Evolutionary conservation across 2,113 vertebrate genomes (phyloP).

Genomic region (Abramis brama): DNA sequence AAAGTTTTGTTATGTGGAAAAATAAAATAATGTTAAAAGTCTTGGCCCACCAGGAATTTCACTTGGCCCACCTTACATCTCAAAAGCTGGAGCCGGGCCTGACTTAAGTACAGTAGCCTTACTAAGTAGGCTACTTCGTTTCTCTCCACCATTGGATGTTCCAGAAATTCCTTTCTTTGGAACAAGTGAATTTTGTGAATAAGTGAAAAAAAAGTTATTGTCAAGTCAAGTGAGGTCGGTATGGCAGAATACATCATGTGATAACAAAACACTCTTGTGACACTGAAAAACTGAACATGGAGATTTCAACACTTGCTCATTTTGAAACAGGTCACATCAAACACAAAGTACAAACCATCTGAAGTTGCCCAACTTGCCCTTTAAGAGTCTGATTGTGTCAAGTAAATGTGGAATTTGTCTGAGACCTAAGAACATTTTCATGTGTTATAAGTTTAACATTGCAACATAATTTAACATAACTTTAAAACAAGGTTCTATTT

Average conservation of each 20-base stretch:
- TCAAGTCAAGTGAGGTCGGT: not conserved
- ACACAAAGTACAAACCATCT: not conserved
- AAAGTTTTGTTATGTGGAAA: no score
- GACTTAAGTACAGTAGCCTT: no score
- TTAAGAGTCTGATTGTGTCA: not conserved
- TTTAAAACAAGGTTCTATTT: not conserved
- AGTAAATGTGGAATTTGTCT: not conserved
- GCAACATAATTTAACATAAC: not conserved
- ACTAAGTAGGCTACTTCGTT: no score
- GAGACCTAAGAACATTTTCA: not conserved
- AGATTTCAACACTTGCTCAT: not conserved
- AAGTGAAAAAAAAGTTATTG: not conserved
- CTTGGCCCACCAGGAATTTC: no score
- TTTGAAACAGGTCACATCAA: not conserved
- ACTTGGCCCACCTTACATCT: no score
- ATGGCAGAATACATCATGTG: not conserved
- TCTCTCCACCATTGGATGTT: no score
- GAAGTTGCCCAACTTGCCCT: not conserved
- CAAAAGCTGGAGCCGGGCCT: no score
- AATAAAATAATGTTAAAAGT: no score
- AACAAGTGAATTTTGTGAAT: no score
- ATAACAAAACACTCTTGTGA: not conserved
- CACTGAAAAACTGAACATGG: not conserved
- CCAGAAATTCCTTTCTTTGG: no score
- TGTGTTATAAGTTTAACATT: not conserved